Base-by-base conservation (phyloP, 92 coral and sea anemone species). In the Zoanthus gigantus region DNA sequence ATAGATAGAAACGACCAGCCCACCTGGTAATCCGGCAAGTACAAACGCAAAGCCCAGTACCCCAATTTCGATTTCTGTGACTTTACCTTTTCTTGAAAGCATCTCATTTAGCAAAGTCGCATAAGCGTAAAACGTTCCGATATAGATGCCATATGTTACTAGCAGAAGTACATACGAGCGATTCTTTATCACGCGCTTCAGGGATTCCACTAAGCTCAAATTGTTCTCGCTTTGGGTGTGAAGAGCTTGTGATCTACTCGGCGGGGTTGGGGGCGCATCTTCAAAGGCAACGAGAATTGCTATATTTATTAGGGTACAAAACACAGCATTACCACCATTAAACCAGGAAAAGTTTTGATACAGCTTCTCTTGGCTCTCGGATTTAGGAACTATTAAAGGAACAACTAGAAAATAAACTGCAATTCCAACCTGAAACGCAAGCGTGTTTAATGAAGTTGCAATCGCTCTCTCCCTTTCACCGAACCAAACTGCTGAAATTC, bases 401-500 rank as follows among this genome's bases (percentile, higher is more conserved):
- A 92, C 93, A 0, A 85, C 86, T 6, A 92, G 88, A 82, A 84
- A 91, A 74, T 87, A 89, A 14, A 91, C 46, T 31, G 94, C 93
- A 45, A 89, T 84, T 29, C 96, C 96, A 23, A 89, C 87, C 63
- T 91, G 92, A 71, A 88, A 89, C 17, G 94, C 92, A 78, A 92
- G 88, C 30, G 82, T 88, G 5, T 90, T 90, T 28, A 93, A 75
- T 45, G 94, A 88, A 13, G 94, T 91, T 5, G 96, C 94, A 9
- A 90, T 89, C 34, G 92, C 57, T 66, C 95, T 86, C 76, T 93
- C 94, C 76, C 89, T 86, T 74, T 87, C 89, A 7, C 94, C 92
- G 76, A 93, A 93, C 94, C 96, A 93, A 67, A 89, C 91, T 9
- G 96, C 94, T 31, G 96, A 92, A 2, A 91, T 23, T 28, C 90